Base-by-base conservation (phyloP, 2,888 invertebrate genomes). In the Clivina fossor region DNA sequence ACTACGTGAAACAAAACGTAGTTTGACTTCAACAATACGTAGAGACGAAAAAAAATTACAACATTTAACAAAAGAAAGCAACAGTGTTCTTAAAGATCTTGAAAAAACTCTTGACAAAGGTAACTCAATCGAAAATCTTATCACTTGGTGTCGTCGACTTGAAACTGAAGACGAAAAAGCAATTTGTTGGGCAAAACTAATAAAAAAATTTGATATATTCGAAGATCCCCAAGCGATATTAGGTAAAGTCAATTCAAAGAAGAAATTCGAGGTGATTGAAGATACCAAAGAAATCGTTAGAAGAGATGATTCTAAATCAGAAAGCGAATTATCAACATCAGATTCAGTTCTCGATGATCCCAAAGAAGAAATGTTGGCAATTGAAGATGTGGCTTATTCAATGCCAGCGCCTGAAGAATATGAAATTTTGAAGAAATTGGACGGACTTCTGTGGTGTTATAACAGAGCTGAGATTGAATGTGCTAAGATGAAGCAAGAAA, bases 141-240 rank as follows among this genome's bases (percentile, higher is more conserved):
- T 76, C 18, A 73, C 74, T 18, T 70, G 78, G n/a, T 82, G 82
- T 60, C 69, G 78, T 28, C 81, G 80, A 67, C 78, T 76, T 63
- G 81, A 82, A 70, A 80, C 79, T 0, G 75, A 76, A 58, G 70
- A 74, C 9, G 81, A 81, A 68, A 78, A 77, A 63, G 70, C 78
- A 13, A 58, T 77, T 37, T 77, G 76, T 1, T 78, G 60, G 57
- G 56, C 35, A 9, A 41, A 58, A 40, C 20, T 53, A 1, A 33
- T 44, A 8, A 15, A 30, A 28, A 44, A 37, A 44, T 28, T 53
- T 13, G 37, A 53, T 15, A 13, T 35, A 37, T 15, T 51, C 24
- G 26, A 35, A 13, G 43, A 43, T n/a, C 4, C 2, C 33, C 19
- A 22, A 3, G 8, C 15, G 15, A 35, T 3, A 35, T 35, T 35